Evolutionary conservation across 2,797 vertebrate genomes (phyloP).

Genomic region (Poecilia picta): DNA sequence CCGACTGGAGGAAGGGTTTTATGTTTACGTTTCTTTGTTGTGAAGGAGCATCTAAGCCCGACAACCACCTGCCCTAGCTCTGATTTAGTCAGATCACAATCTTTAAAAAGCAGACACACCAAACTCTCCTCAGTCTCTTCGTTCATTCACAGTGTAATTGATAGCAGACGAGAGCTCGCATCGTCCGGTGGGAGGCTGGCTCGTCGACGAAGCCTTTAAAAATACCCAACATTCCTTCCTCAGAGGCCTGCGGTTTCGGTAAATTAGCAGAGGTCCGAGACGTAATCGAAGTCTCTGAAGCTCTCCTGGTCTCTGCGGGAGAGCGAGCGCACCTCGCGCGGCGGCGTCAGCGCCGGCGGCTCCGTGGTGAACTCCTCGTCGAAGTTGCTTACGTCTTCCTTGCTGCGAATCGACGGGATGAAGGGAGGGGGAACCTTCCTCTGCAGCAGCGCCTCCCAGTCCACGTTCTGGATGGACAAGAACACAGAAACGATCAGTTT

Average conservation of each 20-base stretch:
- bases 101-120: conserved; percentile 44
- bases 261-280: conserved; percentile 84
- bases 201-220: conserved; percentile 3
- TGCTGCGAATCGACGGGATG: conserved; percentile 81
- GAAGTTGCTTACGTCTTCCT: conserved; percentile 91
- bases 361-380: conserved; percentile 92
- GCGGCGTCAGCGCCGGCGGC: conserved; percentile 84
- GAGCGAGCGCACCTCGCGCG: conserved; percentile 85
- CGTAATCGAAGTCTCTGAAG: conserved; percentile 92
- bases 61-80: conserved; percentile 5
- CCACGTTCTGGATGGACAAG: conserved; percentile 75
- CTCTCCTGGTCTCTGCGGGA: conserved; percentile 86
- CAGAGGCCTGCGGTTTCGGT: neutral
- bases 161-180: conserved; percentile 25
- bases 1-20: conserved; percentile 20
- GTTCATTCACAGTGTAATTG: conserved; percentile 75
- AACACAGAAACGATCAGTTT: neutral
- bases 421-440: conserved; percentile 87
- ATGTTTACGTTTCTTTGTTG: conserved; percentile 25
- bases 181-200: conserved; percentile 8
- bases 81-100: conserved; percentile 29
- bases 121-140: conserved; percentile 36
- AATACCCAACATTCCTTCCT: conserved; percentile 30
- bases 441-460: conserved; percentile 87
- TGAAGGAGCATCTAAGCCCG: conserved; percentile 5